Conservation (phyloP, 2,888 invertebrate genomes). For the Rosalia funebris region DNA sequence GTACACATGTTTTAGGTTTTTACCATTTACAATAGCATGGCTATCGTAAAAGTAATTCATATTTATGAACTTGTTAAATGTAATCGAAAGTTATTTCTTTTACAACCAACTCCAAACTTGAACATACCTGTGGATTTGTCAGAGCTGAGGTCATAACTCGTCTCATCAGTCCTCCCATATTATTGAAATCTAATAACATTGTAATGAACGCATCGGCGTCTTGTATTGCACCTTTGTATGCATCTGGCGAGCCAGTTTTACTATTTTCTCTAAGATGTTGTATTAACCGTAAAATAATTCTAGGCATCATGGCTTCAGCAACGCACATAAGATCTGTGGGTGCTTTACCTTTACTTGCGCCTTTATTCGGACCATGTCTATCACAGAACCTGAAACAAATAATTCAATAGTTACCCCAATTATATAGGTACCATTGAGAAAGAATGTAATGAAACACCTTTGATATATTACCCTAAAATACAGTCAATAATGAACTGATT, state of each 20-base stretch:
- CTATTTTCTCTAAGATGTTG: slow-evolving; percentile 88
- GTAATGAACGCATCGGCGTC: slow-evolving; percentile 88
- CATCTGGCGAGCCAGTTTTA: slow-evolving; percentile 64
- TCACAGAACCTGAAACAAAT: slow-evolving; percentile 81
- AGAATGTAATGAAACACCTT: too few species aligned
- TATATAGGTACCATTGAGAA: too few species aligned
- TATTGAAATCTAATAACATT: slow-evolving; percentile 93
- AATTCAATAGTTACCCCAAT: slow-evolving; percentile 3
- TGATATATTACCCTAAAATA: too few species aligned
- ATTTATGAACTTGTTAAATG: too few species aligned
- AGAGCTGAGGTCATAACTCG: slow-evolving; percentile 91
- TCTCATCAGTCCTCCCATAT: slow-evolving; percentile 97
- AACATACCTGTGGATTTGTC: slow-evolving; percentile 87
- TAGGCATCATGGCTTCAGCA: slow-evolving; percentile 94
- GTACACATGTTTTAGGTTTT: too few species aligned
- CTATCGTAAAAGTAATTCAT: too few species aligned
- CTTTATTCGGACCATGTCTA: slow-evolving; percentile 90
- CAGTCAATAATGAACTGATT: too few species aligned
- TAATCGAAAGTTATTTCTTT: too few species aligned
- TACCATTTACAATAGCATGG: too few species aligned
- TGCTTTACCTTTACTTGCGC: slow-evolving; percentile 71
- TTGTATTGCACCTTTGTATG: slow-evolving; percentile 76
- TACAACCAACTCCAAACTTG: too few species aligned
- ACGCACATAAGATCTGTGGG: slow-evolving; percentile 92
- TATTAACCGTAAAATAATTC: slow-evolving; percentile 87